A percentile compares a stretch with the other conserved stretches of the same genome.
Evolutionary conservation across 2,113 vertebrate genomes (phyloP).

Genomic region (Lathamus discolor): DNA sequence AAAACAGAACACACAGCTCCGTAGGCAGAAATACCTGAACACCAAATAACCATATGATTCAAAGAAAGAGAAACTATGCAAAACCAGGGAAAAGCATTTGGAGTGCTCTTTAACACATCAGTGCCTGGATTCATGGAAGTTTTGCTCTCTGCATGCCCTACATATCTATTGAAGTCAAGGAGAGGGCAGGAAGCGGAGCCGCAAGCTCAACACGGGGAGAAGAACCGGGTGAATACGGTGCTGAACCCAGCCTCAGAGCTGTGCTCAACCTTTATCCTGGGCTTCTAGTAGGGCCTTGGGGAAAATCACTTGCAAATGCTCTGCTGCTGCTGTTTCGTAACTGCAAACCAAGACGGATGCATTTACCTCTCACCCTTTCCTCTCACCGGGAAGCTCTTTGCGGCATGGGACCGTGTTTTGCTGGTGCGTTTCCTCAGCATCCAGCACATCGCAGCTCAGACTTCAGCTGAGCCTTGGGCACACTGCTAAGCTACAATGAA

Average conservation of each 20-base stretch:
- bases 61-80: neutral
- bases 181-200: neutral
- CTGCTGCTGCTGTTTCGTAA: neutral
- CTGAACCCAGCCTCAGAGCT: neutral
- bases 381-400: neutral
- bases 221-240: neutral
- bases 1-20: neutral
- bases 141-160: neutral
- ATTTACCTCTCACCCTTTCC: neutral
- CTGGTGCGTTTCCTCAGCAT: neutral
- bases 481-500: rapidly evolving
- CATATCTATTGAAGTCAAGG: constrained; percentile 3
- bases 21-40: constrained; percentile 20
- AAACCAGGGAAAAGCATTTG: constrained; percentile 20
- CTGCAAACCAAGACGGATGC: neutral
- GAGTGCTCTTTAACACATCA: constrained; percentile 16
- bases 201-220: neutral
- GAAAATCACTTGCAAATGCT: neutral
- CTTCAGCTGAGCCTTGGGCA: neutral
- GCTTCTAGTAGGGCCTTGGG: constrained; percentile 28
- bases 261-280: neutral
- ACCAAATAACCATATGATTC: neutral
- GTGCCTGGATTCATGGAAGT: constrained; percentile 8
- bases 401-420: neutral
- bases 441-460: neutral